A percentile compares a stretch with the other conserved stretches of the same genome.
These are phyloP conservation scores for Tenthredo amoena DNA, from an alignment of 2,888 invertebrate genomes.

Conservation along the genomic window DNA sequence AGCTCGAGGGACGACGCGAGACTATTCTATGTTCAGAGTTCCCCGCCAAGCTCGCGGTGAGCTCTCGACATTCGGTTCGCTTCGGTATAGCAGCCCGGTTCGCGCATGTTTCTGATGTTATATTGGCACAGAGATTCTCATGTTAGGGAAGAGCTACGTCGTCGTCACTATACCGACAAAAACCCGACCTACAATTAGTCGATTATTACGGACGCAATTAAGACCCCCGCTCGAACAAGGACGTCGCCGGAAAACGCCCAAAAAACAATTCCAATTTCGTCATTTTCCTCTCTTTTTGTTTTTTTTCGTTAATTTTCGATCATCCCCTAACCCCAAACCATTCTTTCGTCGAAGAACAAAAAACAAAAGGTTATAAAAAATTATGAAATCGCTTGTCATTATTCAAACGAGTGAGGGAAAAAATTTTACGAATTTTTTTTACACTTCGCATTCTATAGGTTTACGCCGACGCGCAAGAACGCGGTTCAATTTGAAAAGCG, in stretches of 20 bases:
- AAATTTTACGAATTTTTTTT: background rate
- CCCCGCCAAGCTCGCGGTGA: constrained; percentile 35
- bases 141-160: constrained; percentile 28
- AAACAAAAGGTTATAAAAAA: background rate
- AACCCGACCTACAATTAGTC: constrained; percentile 44
- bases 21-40: constrained; percentile 60
- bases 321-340: background rate
- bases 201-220: constrained; percentile 37
- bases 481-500: constrained; percentile 25
- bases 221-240: constrained; percentile 13
- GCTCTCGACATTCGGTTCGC: constrained; percentile 21
- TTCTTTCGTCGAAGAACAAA: background rate
- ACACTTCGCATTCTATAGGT: background rate
- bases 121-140: constrained; percentile 49
- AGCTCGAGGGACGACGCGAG: constrained; percentile 66
- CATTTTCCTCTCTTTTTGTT: background rate
- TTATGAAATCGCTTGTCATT: background rate
- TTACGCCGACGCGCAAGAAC: background rate
- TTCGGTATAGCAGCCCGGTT: constrained; percentile 13
- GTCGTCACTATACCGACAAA: background rate
- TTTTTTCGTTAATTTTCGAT: background rate
- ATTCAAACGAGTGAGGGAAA: background rate
- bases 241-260: background rate
- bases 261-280: constrained; percentile 19
- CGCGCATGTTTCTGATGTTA: constrained; percentile 45